Base-by-base conservation (phyloP, 2,888 invertebrate species). In the Spilarctia lutea region DNA sequence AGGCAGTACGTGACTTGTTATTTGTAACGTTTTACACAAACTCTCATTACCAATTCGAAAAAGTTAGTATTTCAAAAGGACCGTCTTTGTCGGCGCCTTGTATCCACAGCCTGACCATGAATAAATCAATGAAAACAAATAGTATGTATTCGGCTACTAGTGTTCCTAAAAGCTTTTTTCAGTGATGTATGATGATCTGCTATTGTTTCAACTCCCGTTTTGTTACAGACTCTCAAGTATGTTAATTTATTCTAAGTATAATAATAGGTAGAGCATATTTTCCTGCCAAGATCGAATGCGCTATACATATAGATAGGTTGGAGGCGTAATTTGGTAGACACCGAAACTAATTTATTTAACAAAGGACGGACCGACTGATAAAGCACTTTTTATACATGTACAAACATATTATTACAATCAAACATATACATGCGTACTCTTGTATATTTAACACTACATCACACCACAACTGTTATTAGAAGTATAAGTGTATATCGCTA, bases 281-380 rank as follows among this genome's bases (percentile, higher is more conserved):
- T 92, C 93, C 89, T 92, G 88, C 89, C 89, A 88, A 92, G 92
- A 92, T 92, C 91, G 90, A 90, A 89, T 92, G 89, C 89, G 92
- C 86, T 91, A 88, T 94, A 93, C 92, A 91, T 94, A 93, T 93
- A 94, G 93, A 94, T 94, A 95, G 93, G 93, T 94, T 89, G 75
- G 91, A 93, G 91, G 96, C 96, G 96, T 96, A 96, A 96, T 96
- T 95, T 96, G 96, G 96, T 96, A 96, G 96, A 96, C 94, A 96
- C 96, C 96, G 96, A 95, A 96, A 93, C 96, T 95, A 96, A 96
- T 96, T 96, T 96, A 96, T 95, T 95, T 96, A 94, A 96, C 96
- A 96, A 96, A 96, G 95, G 94, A 93, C 91, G 90, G 93, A 87
- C 94, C 94, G 94, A 92, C 93, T 91, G 94, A 94, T 94, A 95